phyloP scores from a whole-genome alignment of 2,113 vertebrate genomes.

The Menura novaehollandiae region DNA sequence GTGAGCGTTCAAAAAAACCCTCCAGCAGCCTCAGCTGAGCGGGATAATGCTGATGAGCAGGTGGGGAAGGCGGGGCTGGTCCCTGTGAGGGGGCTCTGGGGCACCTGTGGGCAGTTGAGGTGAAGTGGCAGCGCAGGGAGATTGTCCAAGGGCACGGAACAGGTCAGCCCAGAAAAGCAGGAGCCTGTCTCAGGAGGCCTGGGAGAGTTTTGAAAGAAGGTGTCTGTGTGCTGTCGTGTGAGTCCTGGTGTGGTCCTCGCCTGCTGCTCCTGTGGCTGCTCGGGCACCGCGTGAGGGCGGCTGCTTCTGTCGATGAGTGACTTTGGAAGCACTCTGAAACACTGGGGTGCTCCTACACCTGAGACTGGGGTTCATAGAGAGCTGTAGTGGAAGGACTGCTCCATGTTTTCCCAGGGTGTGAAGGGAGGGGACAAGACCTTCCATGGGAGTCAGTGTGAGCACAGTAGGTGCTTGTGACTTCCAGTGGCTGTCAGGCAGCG shows the following conservation, averaged over 20 bases:
- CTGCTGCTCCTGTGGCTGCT: too few relatives aligned
- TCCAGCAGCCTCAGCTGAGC: background rate
- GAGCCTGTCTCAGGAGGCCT: background rate
- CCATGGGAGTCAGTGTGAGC: fast-evolving
- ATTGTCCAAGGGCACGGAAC: fast-evolving
- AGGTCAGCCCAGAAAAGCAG: fast-evolving
- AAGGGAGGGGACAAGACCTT: background rate
- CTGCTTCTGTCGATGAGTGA: background rate
- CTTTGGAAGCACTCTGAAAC: fast-evolving
- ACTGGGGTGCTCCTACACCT: background rate
- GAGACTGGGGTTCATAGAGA: background rate
- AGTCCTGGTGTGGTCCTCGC: fast-evolving
- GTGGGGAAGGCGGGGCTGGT: fast-evolving
- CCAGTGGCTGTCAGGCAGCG: background rate
- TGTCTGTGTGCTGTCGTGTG: too few relatives aligned
- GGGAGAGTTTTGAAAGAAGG: background rate
- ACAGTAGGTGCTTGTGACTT: fast-evolving
- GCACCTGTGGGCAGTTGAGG: background rate
- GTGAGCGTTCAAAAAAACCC: fast-evolving
- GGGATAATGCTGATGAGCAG: background rate
- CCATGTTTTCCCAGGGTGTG: fast-evolving
- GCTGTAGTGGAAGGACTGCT: background rate
- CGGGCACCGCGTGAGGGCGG: fast-evolving
- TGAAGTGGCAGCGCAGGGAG: fast-evolving
- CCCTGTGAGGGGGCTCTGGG: background rate